A percentile compares a stretch with the other conserved stretches of the same genome.
Conservation (phyloP, 2,888 invertebrate species). For the Cordilura impudica region DNA sequence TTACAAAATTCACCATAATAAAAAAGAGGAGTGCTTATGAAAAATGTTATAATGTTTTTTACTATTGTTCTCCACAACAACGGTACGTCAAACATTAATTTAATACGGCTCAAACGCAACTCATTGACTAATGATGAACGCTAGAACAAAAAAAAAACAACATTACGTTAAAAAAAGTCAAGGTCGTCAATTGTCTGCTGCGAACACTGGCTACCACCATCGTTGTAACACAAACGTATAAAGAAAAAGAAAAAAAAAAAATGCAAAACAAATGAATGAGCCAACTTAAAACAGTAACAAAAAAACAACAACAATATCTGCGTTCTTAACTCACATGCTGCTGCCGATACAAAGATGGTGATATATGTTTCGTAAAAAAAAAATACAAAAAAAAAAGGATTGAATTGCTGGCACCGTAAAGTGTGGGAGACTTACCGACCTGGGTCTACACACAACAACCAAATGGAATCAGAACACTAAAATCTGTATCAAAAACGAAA, state of each 20-base stretch:
- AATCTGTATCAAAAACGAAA: background rate
- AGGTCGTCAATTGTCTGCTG: slow-evolving; percentile 75
- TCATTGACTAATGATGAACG: slow-evolving; percentile 74
- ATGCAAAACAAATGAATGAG: slow-evolving; percentile 72
- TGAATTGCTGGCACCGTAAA: slow-evolving; percentile 25
- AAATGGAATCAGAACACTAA: background rate
- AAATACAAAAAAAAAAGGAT: slow-evolving; percentile 44
- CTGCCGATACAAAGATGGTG: background rate
- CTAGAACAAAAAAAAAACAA: slow-evolving; percentile 38
- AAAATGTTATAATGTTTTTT: slow-evolving; percentile 58
- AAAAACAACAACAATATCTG: slow-evolving; percentile 47
- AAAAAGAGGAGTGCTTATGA: slow-evolving; percentile 42
- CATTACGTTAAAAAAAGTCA: slow-evolving; percentile 69
- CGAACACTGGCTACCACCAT: slow-evolving; percentile 59
- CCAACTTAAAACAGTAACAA: slow-evolving; percentile 33
- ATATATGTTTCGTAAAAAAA: background rate
- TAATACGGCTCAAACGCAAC: slow-evolving; percentile 50
- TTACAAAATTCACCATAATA: slow-evolving; percentile 12
- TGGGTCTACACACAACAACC: background rate
- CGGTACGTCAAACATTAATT: slow-evolving; percentile 25
- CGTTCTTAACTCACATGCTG: slow-evolving; percentile 70
- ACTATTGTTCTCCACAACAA: slow-evolving; percentile 4
- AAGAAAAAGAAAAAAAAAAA: slow-evolving; percentile 64
- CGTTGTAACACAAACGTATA: background rate
- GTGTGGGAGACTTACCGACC: background rate